A percentile compares a stretch with the other conserved stretches of the same genome.
phyloP scores from a whole-genome alignment of 2,113 vertebrate species.

The Hoplias malabaricus region DNA sequence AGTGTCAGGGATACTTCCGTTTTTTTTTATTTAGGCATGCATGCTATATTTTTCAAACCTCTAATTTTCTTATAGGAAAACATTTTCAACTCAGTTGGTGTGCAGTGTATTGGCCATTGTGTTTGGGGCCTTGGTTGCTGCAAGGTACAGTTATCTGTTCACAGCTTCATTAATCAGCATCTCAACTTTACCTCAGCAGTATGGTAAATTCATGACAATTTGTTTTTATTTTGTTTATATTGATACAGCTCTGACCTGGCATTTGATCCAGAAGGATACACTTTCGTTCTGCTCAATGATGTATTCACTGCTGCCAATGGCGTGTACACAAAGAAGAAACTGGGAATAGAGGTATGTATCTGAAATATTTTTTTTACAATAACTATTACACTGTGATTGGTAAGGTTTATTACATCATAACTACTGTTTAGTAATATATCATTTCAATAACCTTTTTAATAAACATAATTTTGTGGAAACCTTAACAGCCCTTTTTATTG shows the following conservation, averaged over 20 bases:
- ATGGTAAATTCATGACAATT: not conserved
- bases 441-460: too few relatives aligned
- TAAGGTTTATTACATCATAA: too few relatives aligned
- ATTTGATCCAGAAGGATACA: conserved; percentile 84
- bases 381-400: too few relatives aligned
- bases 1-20: not conserved
- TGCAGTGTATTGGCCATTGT: conserved; percentile 82
- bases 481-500: too few relatives aligned
- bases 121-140: conserved; percentile 85
- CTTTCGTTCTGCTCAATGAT: conserved; percentile 87
- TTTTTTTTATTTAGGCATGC: not conserved
- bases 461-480: too few relatives aligned
- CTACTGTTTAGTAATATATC: too few relatives aligned
- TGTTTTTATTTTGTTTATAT: not conserved
- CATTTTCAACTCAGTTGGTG: conserved; percentile 72
- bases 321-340: conserved; percentile 90
- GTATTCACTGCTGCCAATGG: conserved; percentile 86
- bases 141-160: conserved; percentile 74
- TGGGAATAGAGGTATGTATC: conserved; percentile 80
- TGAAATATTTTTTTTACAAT: too few relatives aligned
- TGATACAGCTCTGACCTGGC: conserved; percentile 84
- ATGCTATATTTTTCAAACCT: not conserved
- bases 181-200: not conserved
- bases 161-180: not conserved
- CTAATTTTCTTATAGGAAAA: conserved; percentile 77